Evolutionary conservation across 2,888 invertebrate species (phyloP), one percentile per base, ranked within the genome.

Genomic region (Calliphora vomitoria): DNA sequence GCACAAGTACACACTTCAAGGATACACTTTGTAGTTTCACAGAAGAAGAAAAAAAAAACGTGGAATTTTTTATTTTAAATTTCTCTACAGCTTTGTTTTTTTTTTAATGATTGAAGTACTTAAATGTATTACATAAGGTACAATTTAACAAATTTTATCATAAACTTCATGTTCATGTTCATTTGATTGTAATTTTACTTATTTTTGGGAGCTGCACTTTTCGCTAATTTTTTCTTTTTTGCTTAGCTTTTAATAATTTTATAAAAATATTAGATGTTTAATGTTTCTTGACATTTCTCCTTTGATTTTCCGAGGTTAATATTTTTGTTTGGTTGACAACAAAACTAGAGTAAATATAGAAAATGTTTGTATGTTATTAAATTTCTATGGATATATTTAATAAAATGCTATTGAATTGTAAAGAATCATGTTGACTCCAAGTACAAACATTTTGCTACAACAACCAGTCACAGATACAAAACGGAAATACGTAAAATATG

Each of bases 401-500:
- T 64, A 38, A 64, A 64, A 55, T 44, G 68, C 47, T 44, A 38
- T 75, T 82, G 64, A 72, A 41, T 13, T 25, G 25, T 20, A 13
- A 44, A 44, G 31, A 62, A 76, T 15, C 25, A 41, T 76, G 69
- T 82, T 35, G 3, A 53, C 8, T 62, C 0, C 11, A 62, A 83
- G 55, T 55, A 82, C 5, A 4, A 38, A 44, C 44, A 55, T 68
- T 64, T 76, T 62, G 8, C 50, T 62, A 72, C 71, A 71, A 31
- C 50, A 71, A n/a, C 62, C 15, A n/a, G 11, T 35, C 20, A 68
- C n/a, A 68, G 53, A 82, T 41, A 76, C 68, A 35, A 74, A 62
- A 69, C 58, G 75, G 58, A 75, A 82, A 76, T 58, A 55, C 64
- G 20, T 64, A 58, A 75, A 76, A 44, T 81, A 62, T 31, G n/a